Percentiles rank a stretch among this genome's conserved stretches.
phyloP scores from a whole-genome alignment of 2,888 invertebrate species.

The Pseudococcus jackbeardsleyi region DNA sequence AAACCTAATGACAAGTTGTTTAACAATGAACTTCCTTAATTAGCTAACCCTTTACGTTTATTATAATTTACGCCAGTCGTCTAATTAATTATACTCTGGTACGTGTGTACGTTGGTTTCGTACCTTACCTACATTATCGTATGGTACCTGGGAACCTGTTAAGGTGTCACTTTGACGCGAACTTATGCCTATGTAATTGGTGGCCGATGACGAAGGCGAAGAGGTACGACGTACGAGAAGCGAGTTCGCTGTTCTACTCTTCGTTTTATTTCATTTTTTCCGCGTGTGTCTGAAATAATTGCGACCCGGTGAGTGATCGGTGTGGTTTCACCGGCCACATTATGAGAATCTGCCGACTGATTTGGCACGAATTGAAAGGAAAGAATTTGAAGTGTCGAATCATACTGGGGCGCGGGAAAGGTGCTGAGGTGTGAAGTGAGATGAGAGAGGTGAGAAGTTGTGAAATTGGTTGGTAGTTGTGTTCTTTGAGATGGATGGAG shows the following conservation, averaged over 20 bases:
- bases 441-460: not conserved
- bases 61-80: not conserved
- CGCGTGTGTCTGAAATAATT: not conserved
- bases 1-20: slow-evolving; percentile 7
- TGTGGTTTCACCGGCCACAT: not conserved
- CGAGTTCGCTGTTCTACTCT: not conserved
- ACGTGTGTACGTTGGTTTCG: not conserved
- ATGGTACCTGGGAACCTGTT: not conserved
- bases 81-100: slow-evolving; percentile 3
- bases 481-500: no score
- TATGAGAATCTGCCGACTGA: not conserved
- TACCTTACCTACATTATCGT: not conserved
- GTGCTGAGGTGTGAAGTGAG: not conserved
- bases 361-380: not conserved
- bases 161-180: slow-evolving; percentile 10
- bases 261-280: not conserved
- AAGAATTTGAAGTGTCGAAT: not conserved
- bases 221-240: not conserved
- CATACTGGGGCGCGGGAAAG: not conserved
- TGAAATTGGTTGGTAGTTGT: not conserved
- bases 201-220: not conserved
- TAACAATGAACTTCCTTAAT: slow-evolving; percentile 32
- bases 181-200: slow-evolving; percentile 10
- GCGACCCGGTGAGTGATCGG: not conserved
- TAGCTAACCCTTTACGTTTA: slow-evolving; percentile 10